These are phyloP conservation scores for Brevimyrus niger DNA, from an alignment of 2,113 vertebrate genomes.

Conservation along the genomic window DNA sequence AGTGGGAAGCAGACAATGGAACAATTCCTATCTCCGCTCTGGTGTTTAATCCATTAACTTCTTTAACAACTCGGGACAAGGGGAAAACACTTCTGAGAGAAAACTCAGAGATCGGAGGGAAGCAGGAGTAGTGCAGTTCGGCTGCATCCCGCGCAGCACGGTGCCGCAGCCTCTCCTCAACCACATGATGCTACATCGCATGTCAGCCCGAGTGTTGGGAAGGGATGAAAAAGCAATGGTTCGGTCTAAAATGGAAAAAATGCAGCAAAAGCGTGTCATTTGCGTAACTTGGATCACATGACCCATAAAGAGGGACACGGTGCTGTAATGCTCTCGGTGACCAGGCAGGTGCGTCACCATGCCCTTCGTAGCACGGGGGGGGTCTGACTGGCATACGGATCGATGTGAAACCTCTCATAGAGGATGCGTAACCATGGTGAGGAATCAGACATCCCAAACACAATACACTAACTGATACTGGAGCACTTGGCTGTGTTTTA, in stretches of 20 bases:
- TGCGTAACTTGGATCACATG: background rate
- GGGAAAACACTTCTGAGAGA: slow-evolving; percentile 13
- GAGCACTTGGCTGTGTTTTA: background rate
- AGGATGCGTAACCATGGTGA: background rate
- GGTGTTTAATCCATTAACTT: slow-evolving; percentile 58
- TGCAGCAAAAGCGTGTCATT: background rate
- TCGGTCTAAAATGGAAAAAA: background rate
- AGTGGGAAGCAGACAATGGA: slow-evolving; percentile 56
- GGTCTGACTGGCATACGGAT: background rate
- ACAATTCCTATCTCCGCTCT: slow-evolving; percentile 55
- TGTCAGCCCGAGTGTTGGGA: background rate
- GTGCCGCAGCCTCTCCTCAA: background rate
- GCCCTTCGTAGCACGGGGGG: too few relatives aligned
- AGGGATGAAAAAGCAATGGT: background rate
- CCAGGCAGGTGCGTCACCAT: background rate
- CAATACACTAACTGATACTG: background rate
- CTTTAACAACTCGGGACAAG: slow-evolving; percentile 46
- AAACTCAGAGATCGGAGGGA: background rate
- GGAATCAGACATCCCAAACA: background rate
- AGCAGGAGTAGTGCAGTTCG: background rate
- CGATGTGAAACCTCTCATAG: background rate
- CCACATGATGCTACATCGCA: background rate
- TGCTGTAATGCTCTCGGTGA: background rate
- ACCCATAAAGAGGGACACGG: background rate
- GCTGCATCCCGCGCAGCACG: background rate